Conservation (phyloP, 2,113 vertebrate species). For the Pedetes capensis region DNA sequence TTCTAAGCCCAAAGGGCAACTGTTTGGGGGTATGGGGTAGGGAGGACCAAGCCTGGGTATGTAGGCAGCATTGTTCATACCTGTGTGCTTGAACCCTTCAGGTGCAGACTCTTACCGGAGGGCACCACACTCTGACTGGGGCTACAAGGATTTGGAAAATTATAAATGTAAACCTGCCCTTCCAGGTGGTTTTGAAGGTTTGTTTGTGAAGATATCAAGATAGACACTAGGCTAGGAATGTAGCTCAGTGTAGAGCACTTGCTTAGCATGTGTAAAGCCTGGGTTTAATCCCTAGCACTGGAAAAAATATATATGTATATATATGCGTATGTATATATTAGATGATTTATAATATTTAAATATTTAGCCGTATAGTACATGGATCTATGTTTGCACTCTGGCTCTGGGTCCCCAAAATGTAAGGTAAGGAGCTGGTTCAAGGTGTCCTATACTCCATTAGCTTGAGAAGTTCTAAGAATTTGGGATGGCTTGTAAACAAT, state of each 20-base stretch:
- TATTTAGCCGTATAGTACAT: neutral
- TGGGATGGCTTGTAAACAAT: neutral
- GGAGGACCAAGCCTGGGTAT: neutral
- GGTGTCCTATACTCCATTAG: neutral
- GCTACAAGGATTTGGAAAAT: neutral
- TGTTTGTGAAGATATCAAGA: neutral
- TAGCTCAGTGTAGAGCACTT: too few species aligned
- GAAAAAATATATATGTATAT: too few species aligned
- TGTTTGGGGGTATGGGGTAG: too few species aligned
- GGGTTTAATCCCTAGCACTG: neutral
- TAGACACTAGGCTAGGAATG: neutral
- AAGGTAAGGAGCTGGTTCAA: neutral
- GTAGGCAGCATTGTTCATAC: neutral
- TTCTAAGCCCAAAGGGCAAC: neutral
- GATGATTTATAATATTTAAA: conserved; percentile 1
- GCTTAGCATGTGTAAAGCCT: neutral
- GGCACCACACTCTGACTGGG: neutral
- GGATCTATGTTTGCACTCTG: conserved; percentile 7
- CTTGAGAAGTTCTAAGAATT: neutral
- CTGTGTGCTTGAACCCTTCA: neutral
- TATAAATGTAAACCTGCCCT: neutral
- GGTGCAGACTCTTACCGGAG: neutral
- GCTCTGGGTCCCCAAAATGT: neutral
- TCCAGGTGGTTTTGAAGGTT: conserved; percentile 1
- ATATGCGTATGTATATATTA: neutral